phyloP scores from a whole-genome alignment of 1,140 invertebrate genomes.

The Phymastichus coffea region DNA sequence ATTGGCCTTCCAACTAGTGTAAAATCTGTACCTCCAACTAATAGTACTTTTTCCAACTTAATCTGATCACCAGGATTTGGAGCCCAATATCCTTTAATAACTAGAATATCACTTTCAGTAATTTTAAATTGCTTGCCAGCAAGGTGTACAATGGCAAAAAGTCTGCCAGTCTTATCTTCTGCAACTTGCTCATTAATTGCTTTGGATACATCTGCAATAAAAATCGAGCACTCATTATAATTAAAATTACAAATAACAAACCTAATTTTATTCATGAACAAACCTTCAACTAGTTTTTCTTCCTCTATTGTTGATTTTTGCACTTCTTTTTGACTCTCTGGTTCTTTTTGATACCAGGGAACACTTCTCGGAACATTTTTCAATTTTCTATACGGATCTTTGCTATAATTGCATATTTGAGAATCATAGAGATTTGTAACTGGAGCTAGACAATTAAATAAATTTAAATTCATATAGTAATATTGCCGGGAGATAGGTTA shows the following conservation, averaged over 20 bases:
- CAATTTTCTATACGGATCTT: slow-evolving; percentile 13
- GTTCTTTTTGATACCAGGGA: slow-evolving; percentile 38
- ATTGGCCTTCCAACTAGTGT: slow-evolving; percentile 82
- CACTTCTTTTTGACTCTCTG: slow-evolving; percentile 35
- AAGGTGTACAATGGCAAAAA: slow-evolving; percentile 85
- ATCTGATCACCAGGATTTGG: slow-evolving; percentile 81
- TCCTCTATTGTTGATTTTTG: slow-evolving; percentile 35
- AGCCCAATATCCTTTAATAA: slow-evolving; percentile 81
- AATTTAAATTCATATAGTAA: too few species aligned
- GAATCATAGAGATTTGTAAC: background rate
- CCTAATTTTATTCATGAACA: slow-evolving; percentile 14
- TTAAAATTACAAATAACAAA: slow-evolving; percentile 7
- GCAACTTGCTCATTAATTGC: slow-evolving; percentile 64
- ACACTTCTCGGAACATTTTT: slow-evolving; percentile 19
- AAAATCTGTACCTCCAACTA: slow-evolving; percentile 83
- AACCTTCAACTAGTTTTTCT: slow-evolving; percentile 38
- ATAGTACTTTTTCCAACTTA: slow-evolving; percentile 82
- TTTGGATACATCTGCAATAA: slow-evolving; percentile 51
- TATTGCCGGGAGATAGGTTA: too few species aligned
- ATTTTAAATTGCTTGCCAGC: slow-evolving; percentile 85
- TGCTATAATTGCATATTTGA: slow-evolving; percentile 1
- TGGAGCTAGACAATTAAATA: too few species aligned
- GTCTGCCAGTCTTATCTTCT: slow-evolving; percentile 63
- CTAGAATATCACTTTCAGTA: slow-evolving; percentile 81
- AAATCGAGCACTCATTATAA: background rate